Conservation (phyloP, 2,888 invertebrate species). For the Nomada fucata region DNA sequence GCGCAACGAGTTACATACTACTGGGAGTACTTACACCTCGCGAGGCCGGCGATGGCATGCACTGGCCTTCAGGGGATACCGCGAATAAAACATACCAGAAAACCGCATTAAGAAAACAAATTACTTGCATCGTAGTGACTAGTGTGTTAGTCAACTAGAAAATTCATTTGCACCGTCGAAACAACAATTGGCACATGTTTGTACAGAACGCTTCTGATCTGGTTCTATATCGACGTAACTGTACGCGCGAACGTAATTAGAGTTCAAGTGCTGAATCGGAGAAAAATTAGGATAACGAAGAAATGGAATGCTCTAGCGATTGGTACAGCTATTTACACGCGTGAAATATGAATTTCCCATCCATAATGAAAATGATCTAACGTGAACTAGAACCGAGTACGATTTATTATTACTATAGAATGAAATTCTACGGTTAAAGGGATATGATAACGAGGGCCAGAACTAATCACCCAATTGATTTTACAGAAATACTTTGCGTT, state of each 20-base stretch:
- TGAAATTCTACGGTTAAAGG: conserved; percentile 3
- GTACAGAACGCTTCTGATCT: neutral
- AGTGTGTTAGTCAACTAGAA: conserved; percentile 9
- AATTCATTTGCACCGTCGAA: conserved; percentile 2
- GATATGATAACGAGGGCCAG: neutral
- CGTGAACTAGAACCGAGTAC: conserved; percentile 1
- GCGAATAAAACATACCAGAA: conserved; percentile 80
- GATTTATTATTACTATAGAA: neutral
- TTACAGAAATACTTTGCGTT: neutral
- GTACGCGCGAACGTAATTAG: neutral
- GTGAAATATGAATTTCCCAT: neutral
- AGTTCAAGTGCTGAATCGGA: neutral
- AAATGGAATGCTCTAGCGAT: neutral
- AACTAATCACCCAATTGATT: neutral
- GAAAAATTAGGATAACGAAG: neutral
- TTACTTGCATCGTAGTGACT: conserved; percentile 25
- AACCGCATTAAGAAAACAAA: conserved; percentile 71
- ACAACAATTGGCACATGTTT: conserved; percentile 9
- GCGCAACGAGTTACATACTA: conserved; percentile 66
- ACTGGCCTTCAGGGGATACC: conserved; percentile 88
- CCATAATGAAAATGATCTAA: conserved; percentile 9
- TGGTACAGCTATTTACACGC: neutral
- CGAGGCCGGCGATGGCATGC: conserved; percentile 95
- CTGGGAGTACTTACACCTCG: conserved; percentile 92
- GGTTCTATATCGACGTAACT: neutral